These are phyloP conservation scores for Oreonectes daqikongensis DNA, from an alignment of 2,797 vertebrate species.

Conservation along the genomic window DNA sequence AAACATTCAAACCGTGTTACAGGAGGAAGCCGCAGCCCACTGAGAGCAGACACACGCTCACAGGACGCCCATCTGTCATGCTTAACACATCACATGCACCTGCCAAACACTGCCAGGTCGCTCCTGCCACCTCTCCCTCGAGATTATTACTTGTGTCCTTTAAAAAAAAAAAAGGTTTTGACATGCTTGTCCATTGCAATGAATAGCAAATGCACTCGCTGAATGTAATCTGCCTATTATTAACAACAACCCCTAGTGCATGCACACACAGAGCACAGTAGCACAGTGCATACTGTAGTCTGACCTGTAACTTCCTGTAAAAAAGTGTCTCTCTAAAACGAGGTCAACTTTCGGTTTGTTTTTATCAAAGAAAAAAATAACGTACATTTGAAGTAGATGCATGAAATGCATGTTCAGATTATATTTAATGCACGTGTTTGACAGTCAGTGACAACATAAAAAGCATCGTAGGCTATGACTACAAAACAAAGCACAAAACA, in stretches of 20 bases:
- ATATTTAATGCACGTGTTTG: background rate
- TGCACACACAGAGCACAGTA: background rate
- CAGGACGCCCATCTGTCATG: constrained; percentile 37
- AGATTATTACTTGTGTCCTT: background rate
- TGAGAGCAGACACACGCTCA: constrained; percentile 42
- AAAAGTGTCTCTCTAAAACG: background rate
- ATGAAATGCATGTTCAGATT: background rate
- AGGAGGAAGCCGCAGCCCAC: constrained; percentile 29
- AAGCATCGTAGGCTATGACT: too few species aligned
- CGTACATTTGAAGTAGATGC: background rate
- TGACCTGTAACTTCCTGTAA: constrained; percentile 1
- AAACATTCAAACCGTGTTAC: constrained; percentile 15
- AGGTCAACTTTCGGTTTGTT: background rate
- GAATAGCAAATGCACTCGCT: constrained; percentile 1
- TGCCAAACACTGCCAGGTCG: constrained; percentile 9
- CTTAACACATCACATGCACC: constrained; percentile 34
- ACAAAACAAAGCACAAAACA: too few species aligned
- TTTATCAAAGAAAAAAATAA: background rate
- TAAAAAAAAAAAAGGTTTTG: background rate
- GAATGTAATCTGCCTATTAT: background rate
- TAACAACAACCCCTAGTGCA: background rate
- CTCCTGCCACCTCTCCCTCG: background rate
- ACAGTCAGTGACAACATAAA: too few species aligned
- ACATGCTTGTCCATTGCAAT: background rate
- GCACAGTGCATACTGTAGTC: background rate